These are phyloP conservation scores for Notospermus geniculatus DNA, from an alignment of 1,140 invertebrate species.

Conservation along the genomic window DNA sequence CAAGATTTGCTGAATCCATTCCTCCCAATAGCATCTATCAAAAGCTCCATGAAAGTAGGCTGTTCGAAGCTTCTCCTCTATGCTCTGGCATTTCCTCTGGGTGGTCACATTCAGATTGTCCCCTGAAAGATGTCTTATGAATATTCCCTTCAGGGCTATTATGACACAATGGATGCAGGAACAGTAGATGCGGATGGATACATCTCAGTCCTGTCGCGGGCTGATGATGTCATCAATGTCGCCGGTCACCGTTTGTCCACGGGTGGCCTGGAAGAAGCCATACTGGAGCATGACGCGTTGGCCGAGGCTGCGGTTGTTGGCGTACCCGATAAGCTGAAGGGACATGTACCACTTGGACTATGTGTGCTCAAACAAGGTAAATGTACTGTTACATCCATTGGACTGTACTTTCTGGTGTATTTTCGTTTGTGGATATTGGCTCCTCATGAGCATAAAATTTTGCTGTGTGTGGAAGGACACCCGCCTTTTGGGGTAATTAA, in stretches of 20 bases:
- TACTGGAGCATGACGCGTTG: constrained; percentile 77
- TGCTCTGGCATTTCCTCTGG: no score
- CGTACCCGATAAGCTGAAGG: constrained; percentile 83
- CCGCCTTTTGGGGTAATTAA: no score
- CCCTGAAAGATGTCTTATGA: not conserved
- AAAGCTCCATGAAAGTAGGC: no score
- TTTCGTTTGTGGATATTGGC: no score
- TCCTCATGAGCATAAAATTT: no score
- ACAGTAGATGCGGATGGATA: constrained; percentile 80
- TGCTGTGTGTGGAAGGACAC: no score
- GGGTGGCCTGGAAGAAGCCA: constrained; percentile 82
- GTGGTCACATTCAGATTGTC: no score
- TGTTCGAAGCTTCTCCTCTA: no score
- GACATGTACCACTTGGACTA: constrained; percentile 83
- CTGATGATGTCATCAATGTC: constrained; percentile 96
- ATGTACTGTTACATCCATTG: no score
- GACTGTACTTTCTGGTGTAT: no score
- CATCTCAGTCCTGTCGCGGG: constrained; percentile 82
- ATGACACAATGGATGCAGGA: constrained; percentile 93
- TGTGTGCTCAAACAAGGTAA: constrained; percentile 65
- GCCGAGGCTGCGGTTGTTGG: constrained; percentile 84
- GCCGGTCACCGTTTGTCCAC: constrained; percentile 88
- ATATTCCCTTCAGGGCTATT: constrained; percentile 73
- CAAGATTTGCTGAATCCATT: no score
- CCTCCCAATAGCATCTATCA: no score